phyloP scores from a whole-genome alignment of 2,113 vertebrate genomes.

The Eurypyga helias region DNA sequence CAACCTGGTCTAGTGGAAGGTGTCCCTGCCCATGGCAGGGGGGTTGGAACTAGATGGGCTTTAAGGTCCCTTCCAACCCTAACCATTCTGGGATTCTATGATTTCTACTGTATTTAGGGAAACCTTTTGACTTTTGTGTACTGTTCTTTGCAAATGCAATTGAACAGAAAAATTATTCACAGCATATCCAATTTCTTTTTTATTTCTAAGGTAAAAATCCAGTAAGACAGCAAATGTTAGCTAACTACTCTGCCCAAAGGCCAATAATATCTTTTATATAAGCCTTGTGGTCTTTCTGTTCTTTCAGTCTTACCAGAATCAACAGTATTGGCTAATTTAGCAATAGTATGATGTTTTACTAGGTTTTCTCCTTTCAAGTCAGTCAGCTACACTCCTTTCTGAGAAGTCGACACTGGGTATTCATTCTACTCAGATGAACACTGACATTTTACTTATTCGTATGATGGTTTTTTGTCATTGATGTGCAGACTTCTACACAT shows the following conservation, averaged over 20 bases:
- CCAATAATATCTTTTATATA: conserved; percentile 22
- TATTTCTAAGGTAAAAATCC: conserved; percentile 20
- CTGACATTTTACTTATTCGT: conserved; percentile 73
- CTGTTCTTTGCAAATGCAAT: not conserved
- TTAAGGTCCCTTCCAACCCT: no score
- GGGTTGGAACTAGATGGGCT: no score
- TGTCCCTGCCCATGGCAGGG: no score
- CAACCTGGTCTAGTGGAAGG: no score
- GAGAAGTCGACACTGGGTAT: not conserved
- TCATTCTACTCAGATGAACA: conserved; percentile 33
- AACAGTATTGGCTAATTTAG: conserved; percentile 1
- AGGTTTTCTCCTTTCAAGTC: conserved; percentile 22
- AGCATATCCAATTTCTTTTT: not conserved
- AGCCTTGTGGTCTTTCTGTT: conserved; percentile 1
- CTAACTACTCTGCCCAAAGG: conserved; percentile 21
- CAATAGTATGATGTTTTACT: not conserved
- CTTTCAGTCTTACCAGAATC: conserved; percentile 3
- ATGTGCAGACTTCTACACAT: conserved; percentile 33
- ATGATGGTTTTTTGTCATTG: conserved; percentile 20
- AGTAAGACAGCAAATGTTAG: not conserved
- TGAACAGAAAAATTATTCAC: conserved; percentile 14
- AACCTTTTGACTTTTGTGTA: not conserved
- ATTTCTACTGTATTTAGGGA: not conserved
- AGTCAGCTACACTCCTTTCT: not conserved
- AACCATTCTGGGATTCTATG: no score